Conservation (phyloP, 2,797 vertebrate genomes). For the Rhynchotus rufescens region DNA sequence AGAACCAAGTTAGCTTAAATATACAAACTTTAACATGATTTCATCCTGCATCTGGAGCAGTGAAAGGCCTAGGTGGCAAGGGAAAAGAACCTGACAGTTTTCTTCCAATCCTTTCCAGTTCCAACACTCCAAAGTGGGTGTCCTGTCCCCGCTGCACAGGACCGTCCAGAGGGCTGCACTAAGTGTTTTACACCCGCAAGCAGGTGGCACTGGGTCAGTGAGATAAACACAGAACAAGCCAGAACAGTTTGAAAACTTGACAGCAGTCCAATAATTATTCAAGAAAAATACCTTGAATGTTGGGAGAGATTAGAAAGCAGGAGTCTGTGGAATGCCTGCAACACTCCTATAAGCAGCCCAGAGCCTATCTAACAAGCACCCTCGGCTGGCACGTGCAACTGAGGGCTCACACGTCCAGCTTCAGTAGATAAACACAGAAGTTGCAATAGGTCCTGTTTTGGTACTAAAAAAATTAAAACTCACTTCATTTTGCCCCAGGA, state of each 20-base stretch:
- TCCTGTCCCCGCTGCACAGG: background rate
- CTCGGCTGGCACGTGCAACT: background rate
- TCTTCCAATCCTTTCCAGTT: no score
- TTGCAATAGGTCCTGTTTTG: background rate
- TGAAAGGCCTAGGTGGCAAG: accelerated
- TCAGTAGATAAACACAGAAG: background rate
- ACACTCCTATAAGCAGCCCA: background rate
- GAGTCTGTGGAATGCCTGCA: background rate
- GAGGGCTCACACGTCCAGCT: background rate
- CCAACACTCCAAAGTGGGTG: background rate
- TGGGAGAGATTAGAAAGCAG: no score
- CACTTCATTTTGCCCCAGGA: background rate
- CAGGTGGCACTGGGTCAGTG: background rate
- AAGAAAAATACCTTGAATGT: background rate
- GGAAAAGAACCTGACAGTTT: background rate
- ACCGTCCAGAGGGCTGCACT: background rate
- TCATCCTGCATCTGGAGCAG: background rate
- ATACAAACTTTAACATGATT: background rate
- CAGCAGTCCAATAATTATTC: background rate
- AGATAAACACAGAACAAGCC: background rate
- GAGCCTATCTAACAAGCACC: background rate
- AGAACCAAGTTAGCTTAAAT: background rate
- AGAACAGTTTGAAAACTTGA: background rate
- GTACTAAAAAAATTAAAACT: background rate
- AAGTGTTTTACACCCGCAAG: no score